Conservation (phyloP, 2,797 vertebrate genomes). For the Eremophila alpestris region DNA sequence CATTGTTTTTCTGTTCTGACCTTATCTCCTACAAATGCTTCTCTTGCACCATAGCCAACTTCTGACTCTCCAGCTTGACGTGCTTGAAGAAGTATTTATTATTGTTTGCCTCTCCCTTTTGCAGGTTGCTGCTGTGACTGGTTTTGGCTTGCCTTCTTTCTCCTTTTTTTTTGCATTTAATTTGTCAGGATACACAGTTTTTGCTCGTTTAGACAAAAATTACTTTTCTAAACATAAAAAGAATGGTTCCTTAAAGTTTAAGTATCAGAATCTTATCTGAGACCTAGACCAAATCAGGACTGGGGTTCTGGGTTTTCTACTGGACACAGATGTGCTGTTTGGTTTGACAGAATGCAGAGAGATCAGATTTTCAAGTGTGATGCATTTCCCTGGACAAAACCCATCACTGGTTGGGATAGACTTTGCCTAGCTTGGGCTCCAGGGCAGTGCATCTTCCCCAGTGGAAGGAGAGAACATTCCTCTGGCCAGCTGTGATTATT, state of each 20-base stretch:
- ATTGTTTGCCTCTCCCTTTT: background rate
- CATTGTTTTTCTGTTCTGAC: slow-evolving; percentile 43
- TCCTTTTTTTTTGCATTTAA: background rate
- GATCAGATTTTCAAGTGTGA: background rate
- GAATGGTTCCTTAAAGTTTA: background rate
- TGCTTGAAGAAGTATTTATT: background rate
- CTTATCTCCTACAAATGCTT: background rate
- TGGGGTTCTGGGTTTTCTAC: background rate
- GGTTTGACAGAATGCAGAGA: background rate
- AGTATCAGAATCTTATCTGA: background rate
- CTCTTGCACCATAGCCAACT: slow-evolving; percentile 20
- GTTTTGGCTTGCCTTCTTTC: background rate
- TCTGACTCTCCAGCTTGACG: background rate
- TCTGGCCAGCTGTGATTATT: background rate
- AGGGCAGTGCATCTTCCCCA: background rate
- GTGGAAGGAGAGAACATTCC: background rate
- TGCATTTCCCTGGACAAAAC: background rate
- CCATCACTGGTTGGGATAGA: background rate
- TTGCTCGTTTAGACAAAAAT: background rate
- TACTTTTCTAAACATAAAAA: background rate
- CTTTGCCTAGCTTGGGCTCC: background rate
- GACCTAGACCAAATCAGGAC: background rate
- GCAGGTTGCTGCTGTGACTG: background rate
- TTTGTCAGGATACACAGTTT: background rate
- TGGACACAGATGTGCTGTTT: background rate